Base-by-base conservation (phyloP, 2,888 invertebrate species). In the Troides helena region DNA sequence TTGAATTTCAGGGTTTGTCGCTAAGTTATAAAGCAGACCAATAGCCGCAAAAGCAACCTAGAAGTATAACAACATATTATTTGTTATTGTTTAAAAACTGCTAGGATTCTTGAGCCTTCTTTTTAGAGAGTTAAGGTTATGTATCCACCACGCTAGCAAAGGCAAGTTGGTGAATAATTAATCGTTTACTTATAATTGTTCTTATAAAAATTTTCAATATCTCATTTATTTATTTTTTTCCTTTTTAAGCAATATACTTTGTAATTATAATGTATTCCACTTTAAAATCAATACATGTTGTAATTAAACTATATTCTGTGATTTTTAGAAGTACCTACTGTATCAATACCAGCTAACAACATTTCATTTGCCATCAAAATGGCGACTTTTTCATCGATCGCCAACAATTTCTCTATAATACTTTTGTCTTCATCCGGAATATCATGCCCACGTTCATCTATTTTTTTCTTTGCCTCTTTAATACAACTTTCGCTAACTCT, bases 281-380 rank as follows among this genome's bases (percentile, higher is more conserved):
- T 46, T 10, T 2, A 46, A 46, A 53, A 18, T 6, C n/a, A 53
- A 53, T 53, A 53, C n/a, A 53, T n/a, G 18, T 53, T n/a, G n/a
- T 53, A 53, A n/a, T 53, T 1, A 53, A 18, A 53, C 17, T 46
- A 14, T 46, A 14, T 46, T 46, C 1, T 14, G 14, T 46, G 14
- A 46, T 46, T 14, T 14, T 46, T 46, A 12, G 46, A 46, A 56
- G 30, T 23, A 75, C 76, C 89, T 86, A 97, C 96, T 67, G 96
- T 96, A 80, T 96, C 96, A 57, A 95, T 93, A 69, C 96, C 96
- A 61, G 95, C 96, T 62, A 94, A 86, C 43, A 96, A 77, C 94
- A 96, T 94, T 81, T 96, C 96, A 74, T 94, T 92, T 0, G 95
- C 95, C 94, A 96, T 95, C 74, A 94, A 93, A 39, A 94, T 79